Conservation (phyloP, 2,797 vertebrate genomes). For the Pipistrellus pipistrellus region DNA sequence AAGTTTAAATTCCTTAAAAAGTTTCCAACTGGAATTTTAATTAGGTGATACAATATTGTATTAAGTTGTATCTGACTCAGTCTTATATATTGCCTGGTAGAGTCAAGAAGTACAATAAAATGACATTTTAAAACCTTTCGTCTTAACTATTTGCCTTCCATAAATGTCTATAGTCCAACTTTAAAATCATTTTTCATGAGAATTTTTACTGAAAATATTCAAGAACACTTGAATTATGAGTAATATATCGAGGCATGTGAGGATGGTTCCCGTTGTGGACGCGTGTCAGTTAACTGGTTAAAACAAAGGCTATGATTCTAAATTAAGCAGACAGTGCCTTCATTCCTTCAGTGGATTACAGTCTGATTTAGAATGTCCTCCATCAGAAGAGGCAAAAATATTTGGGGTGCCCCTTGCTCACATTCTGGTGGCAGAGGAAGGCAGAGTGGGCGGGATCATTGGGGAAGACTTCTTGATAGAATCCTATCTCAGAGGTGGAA, state of each 20-base stretch:
- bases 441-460: neutral
- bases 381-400: neutral
- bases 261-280: too few species aligned
- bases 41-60: neutral
- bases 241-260: too few species aligned
- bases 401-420: neutral
- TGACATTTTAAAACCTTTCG: neutral
- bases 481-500: neutral
- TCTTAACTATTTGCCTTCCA: neutral
- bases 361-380: conserved; percentile 10
- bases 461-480: neutral
- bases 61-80: conserved; percentile 3
- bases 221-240: too few species aligned
- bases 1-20: conserved; percentile 27
- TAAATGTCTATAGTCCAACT: too few species aligned
- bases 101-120: neutral
- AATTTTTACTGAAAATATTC: too few species aligned
- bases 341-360: neutral
- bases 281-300: neutral
- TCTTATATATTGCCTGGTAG: neutral
- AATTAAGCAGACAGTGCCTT: conserved; percentile 28
- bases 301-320: neutral
- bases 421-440: neutral
- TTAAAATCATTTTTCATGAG: too few species aligned
- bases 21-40: conserved; percentile 37